Percentiles rank a stretch among this genome's conserved stretches.
Evolutionary conservation across 2,888 invertebrate genomes (phyloP).

Genomic region (Melanostoma mellinum): DNA sequence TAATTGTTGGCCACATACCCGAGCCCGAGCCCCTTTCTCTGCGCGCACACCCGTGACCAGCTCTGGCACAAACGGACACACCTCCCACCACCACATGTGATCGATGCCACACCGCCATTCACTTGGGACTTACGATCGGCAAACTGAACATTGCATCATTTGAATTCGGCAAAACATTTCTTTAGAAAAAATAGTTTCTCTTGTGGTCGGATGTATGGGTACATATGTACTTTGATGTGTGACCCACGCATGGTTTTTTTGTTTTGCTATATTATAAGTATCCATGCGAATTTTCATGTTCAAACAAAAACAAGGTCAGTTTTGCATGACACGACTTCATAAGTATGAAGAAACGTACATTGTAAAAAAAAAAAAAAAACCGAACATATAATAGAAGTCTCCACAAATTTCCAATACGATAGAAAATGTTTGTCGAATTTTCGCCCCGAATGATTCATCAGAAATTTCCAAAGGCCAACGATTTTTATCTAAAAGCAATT

Average conservation of each 20-base stretch:
- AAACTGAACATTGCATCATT: conserved; percentile 63
- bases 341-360: too few relatives aligned
- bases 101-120: conserved; percentile 51
- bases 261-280: too few relatives aligned
- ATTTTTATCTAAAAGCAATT: too few relatives aligned
- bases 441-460: too few relatives aligned
- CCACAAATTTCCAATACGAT: too few relatives aligned
- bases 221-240: not conserved
- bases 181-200: not conserved
- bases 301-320: too few relatives aligned
- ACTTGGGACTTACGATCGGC: conserved; percentile 54
- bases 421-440: too few relatives aligned
- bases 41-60: conserved; percentile 50
- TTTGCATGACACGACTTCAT: too few relatives aligned
- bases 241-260: not conserved
- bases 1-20: conserved; percentile 29
- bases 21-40: conserved; percentile 15
- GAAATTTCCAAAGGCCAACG: too few relatives aligned
- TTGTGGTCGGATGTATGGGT: not conserved
- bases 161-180: conserved; percentile 47
- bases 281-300: too few relatives aligned
- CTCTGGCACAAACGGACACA: conserved; percentile 55
- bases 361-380: too few relatives aligned
- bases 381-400: too few relatives aligned
- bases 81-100: conserved; percentile 68